Percentiles rank a stretch among this genome's conserved stretches.
phyloP scores from a whole-genome alignment of 2,113 vertebrate species.

The Ammodramus savannarum region DNA sequence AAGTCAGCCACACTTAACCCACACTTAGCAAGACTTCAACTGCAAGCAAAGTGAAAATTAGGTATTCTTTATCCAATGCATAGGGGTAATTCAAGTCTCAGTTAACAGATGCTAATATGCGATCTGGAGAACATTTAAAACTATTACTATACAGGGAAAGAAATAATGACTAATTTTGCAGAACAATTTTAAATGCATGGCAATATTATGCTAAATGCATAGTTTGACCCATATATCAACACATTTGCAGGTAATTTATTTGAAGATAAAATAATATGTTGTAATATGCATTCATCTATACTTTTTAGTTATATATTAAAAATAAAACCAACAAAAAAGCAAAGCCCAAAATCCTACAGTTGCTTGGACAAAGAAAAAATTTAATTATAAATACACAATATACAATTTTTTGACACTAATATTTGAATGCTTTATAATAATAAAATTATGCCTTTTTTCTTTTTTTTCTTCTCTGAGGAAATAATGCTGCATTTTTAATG shows the following conservation, averaged over 20 bases:
- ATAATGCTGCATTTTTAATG: not conserved
- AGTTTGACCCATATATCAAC: not conserved
- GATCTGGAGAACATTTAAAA: not conserved
- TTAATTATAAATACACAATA: not conserved
- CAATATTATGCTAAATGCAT: not conserved
- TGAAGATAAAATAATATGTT: not conserved
- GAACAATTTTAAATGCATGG: not conserved
- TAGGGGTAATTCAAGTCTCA: not conserved
- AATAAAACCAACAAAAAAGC: rapidly evolving
- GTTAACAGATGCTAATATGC: not conserved
- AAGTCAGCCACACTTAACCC: not conserved
- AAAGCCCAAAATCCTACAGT: rapidly evolving
- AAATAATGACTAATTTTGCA: not conserved
- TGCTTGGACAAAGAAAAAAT: not conserved
- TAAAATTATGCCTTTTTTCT: rapidly evolving
- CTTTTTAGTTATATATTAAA: not conserved
- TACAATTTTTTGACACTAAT: not conserved
- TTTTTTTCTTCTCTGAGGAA: not conserved
- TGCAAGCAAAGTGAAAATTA: not conserved
- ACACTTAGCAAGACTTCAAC: not conserved
- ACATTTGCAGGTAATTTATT: not conserved
- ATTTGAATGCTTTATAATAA: not conserved
- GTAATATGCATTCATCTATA: rapidly evolving
- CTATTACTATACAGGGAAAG: not conserved
- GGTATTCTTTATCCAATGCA: not conserved